A percentile compares a stretch with the other conserved stretches of the same genome.
Conservation (phyloP, 2,113 vertebrate species). For the Syngnathus floridae region DNA sequence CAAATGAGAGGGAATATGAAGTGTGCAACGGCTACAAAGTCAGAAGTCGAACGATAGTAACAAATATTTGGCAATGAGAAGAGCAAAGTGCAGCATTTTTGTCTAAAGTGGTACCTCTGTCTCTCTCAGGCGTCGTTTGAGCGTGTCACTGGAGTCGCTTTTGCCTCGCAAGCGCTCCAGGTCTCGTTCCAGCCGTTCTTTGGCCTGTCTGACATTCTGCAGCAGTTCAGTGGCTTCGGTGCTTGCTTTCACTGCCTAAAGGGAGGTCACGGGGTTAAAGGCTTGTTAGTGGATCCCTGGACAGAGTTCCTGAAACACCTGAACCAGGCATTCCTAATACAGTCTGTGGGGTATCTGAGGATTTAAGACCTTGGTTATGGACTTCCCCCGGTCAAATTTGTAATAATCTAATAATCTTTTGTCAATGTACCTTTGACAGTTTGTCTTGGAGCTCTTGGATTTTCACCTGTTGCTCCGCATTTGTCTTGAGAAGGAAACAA, state of each 20-base stretch:
- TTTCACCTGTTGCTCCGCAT: slow-evolving; percentile 93
- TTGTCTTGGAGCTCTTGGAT: slow-evolving; percentile 97
- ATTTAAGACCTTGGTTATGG: background rate
- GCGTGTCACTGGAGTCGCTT: slow-evolving; percentile 87
- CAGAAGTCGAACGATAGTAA: background rate
- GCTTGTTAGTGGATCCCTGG: slow-evolving; percentile 30
- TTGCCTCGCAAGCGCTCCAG: slow-evolving; percentile 87
- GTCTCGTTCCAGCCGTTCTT: slow-evolving; percentile 91
- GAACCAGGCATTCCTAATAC: slow-evolving; percentile 1
- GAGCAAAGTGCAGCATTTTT: background rate
- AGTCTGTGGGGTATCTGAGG: background rate
- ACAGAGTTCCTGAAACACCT: slow-evolving; percentile 24
- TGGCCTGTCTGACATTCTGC: slow-evolving; percentile 97
- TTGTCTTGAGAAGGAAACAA: slow-evolving; percentile 74
- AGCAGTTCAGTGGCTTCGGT: slow-evolving; percentile 95
- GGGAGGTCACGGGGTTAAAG: slow-evolving; percentile 24
- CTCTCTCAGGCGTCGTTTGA: slow-evolving; percentile 88
- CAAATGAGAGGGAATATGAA: slow-evolving; percentile 12
- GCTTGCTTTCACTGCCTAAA: slow-evolving; percentile 93
- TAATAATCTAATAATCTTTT: background rate
- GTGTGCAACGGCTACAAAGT: background rate
- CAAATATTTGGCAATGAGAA: background rate
- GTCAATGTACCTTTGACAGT: slow-evolving; percentile 81
- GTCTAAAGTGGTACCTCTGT: slow-evolving; percentile 77
- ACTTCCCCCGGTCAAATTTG: background rate